Evolutionary conservation across 2,113 vertebrate genomes (phyloP), one percentile per base, ranked within the genome.

Genomic region (Lota lota): DNA sequence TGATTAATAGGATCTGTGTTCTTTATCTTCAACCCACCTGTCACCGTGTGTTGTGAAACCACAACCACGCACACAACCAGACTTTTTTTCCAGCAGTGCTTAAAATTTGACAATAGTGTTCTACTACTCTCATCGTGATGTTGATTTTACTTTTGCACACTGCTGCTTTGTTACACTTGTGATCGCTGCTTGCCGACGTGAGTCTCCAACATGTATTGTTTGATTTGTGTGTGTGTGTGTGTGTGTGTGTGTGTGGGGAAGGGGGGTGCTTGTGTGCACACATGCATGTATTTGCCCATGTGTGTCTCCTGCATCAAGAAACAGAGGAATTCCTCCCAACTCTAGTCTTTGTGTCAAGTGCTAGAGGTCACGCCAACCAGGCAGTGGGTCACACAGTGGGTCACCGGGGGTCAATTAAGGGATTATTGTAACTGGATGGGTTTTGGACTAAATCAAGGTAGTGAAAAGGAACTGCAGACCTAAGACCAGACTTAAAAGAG

Each of bases 291-390:
- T 21, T 14, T 8, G 47, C 61, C 18, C 16, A 8, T n/a, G 22
- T 74, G 65, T 58, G 56, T 20, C 62, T 56, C 68, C 83, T 61
- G 72, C 82, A 79, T 82, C 87, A 10, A 47, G 40, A 47, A 14
- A 47, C 40, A 1, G 10, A 47, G 40, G 40, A 47, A 92, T 90
- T 91, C 90, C 76, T 79, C 18, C 3, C 69, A 67, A 74, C 65
- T 87, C 74, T 65, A 63, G 73, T 62, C 72, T 78, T 76, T 64
- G 73, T 86, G 86, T 80, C 85, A 78, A 77, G 82, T 85, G 70
- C 71, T 80, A 78, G 59, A 73, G 72, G 82, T 74, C 69, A 65
- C 82, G 79, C 65, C 68, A 72, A 70, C 60, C 60, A 50, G 33
- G 20, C 64, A 63, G 71, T 1, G 57, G 86, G 86, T 88, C 85